Percentiles rank a stretch among this genome's conserved stretches.
phyloP scores from a whole-genome alignment of 2,888 invertebrate species.

The Chymomyza procnemis region DNA sequence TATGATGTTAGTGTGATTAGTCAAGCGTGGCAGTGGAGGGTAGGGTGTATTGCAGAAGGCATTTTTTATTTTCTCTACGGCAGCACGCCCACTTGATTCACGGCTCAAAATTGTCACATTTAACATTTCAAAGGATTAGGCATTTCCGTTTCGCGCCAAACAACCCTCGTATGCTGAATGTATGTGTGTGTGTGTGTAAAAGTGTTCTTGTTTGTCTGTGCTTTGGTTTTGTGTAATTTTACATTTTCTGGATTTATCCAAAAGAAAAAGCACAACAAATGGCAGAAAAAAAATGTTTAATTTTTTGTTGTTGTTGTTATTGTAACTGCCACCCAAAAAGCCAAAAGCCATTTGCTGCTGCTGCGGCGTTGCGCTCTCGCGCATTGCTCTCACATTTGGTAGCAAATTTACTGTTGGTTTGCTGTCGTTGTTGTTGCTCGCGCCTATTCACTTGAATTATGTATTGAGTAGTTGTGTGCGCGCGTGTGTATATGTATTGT shows the following conservation, averaged over 20 bases:
- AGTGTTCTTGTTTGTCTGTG: conserved; percentile 14
- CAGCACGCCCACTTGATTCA: no score
- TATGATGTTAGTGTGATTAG: no score
- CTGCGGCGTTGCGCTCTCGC: neutral
- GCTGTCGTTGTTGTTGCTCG: conserved; percentile 29
- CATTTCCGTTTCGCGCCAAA: no score
- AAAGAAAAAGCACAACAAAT: conserved; percentile 46
- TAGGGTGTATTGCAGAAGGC: no score
- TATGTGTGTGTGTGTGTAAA: conserved; percentile 12
- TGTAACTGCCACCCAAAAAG: conserved; percentile 63
- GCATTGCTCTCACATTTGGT: conserved; percentile 10
- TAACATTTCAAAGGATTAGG: no score
- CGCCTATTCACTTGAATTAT: conserved; percentile 47
- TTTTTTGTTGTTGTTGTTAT: conserved; percentile 16
- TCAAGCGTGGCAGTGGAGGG: no score
- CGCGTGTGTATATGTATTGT: conserved; percentile 18
- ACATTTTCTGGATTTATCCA: conserved; percentile 69
- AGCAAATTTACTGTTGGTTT: neutral
- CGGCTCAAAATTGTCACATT: no score
- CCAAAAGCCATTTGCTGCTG: conserved; percentile 15
- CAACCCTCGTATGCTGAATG: neutral
- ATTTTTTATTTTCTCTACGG: no score
- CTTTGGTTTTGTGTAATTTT: conserved; percentile 57
- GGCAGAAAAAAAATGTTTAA: conserved; percentile 32
- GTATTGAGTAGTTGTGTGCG: conserved; percentile 60